A percentile compares a stretch with the other conserved stretches of the same genome.
Evolutionary conservation across 2,797 vertebrate species (phyloP).

Genomic region (Cuculus canorus): DNA sequence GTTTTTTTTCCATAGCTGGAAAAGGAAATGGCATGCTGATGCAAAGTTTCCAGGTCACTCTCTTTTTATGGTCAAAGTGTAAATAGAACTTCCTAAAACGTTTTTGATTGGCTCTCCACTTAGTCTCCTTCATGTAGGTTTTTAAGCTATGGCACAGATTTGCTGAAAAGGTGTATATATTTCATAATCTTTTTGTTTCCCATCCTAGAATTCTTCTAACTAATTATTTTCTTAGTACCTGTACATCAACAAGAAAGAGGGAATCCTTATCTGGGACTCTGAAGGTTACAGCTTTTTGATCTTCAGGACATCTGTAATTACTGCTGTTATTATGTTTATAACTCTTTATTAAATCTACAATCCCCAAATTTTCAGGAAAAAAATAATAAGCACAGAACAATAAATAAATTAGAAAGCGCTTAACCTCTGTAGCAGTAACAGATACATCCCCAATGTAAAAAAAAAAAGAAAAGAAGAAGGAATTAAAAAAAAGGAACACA

Average conservation of each 20-base stretch:
- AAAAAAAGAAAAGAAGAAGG: not conserved
- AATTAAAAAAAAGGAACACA: not conserved
- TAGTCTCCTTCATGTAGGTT: not conserved
- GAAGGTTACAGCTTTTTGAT: slow-evolving; percentile 48
- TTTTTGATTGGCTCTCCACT: not conserved
- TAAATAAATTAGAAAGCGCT: slow-evolving; percentile 53
- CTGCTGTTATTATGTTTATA: slow-evolving; percentile 30
- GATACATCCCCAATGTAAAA: not conserved
- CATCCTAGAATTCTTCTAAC: not conserved
- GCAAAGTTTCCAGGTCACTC: slow-evolving; percentile 10
- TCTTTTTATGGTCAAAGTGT: slow-evolving; percentile 45
- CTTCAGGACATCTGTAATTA: slow-evolving; percentile 43
- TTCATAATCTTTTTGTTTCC: not conserved
- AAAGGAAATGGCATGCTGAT: slow-evolving; percentile 31
- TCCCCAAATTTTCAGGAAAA: slow-evolving; percentile 21
- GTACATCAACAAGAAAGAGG: not conserved
- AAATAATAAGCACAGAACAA: not conserved
- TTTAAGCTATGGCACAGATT: not conserved
- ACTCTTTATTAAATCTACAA: slow-evolving; percentile 53
- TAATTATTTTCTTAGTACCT: slow-evolving; percentile 37
- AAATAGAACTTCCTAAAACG: slow-evolving; percentile 51
- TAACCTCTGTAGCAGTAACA: not conserved
- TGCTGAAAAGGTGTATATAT: not conserved
- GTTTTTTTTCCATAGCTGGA: not conserved
- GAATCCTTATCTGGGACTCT: not conserved